Base-by-base conservation (phyloP, 2,888 invertebrate genomes). In the Sarcophaga caerulescens region DNA sequence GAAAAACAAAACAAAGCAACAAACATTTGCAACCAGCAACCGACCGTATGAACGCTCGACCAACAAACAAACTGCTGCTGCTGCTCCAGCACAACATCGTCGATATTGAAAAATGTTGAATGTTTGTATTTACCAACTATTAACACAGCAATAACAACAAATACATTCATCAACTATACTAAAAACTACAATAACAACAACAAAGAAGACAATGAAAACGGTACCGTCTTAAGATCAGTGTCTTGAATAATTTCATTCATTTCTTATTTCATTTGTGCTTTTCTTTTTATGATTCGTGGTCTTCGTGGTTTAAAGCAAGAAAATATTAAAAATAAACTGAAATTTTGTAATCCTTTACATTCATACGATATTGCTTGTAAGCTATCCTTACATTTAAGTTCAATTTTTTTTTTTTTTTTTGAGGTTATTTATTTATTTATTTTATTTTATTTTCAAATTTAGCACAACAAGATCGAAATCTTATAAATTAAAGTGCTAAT, bases 101-200 rank as follows among this genome's bases (percentile, higher is more conserved):
- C 57, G 75, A 60, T 35, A 84, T 65, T 60, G 59, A 65, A 80
- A 84, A 47, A 76, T 76, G 75, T 65, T 76, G 23, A 71, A 76
- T 80, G 25, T 44, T 76, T 84, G 79, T 66, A 80, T 65, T 76
- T 66, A 71, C 70, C 79, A 79, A 84, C 78, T 60, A 84, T 79
- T 79, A 63, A 84, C 79, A 35, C 74, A 84, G 69, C 68, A 78
- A 69, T 57, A 74, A 69, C 66, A 78, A 69, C 62, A 74, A 69
- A 44, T 62, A 23, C 21, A 76, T 52, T 14, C 12, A 14, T 52
- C 14, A 52, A 52, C 52, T 52, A 52, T 14, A 52, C 14, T 17
- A 52, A 52, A 14, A 52, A 14, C 52, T 2, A 69, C 60, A 74
- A 69, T 45, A 69, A 69, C 45, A 69, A 45, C n/a, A 76, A 71